phyloP scores from a whole-genome alignment of 2,888 invertebrate genomes.

The Mesorhabditis spiculigera region DNA sequence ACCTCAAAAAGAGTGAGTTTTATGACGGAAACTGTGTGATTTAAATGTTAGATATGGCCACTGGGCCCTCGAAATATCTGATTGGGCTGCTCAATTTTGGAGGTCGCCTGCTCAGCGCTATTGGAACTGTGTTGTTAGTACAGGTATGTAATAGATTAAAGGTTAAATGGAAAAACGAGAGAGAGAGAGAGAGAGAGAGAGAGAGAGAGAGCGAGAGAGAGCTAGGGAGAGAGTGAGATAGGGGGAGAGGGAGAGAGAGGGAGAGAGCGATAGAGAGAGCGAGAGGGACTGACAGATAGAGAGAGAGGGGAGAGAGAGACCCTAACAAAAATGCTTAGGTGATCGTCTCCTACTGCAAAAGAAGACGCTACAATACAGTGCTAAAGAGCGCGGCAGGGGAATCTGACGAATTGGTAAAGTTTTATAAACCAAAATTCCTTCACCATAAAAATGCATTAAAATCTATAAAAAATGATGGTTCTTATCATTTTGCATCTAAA shows the following conservation, averaged over 20 bases:
- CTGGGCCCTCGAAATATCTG: conserved; percentile 41
- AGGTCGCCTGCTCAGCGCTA: conserved; percentile 38
- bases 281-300: no score
- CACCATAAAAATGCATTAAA: no score
- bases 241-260: neutral
- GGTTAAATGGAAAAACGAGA: no score
- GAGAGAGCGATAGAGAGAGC: neutral
- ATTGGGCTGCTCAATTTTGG: conserved; percentile 39
- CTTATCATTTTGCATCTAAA: no score
- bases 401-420: conserved; percentile 20
- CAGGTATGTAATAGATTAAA: conserved; percentile 22
- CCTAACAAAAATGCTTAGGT: conserved; percentile 12
- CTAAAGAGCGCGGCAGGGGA: conserved; percentile 31
- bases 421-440: neutral
- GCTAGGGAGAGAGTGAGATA: neutral
- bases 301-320: no score
- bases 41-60: conserved; percentile 22
- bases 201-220: no score
- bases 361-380: conserved; percentile 25
- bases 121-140: conserved; percentile 43
- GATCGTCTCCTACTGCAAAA: conserved; percentile 24
- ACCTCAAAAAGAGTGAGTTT: conserved; percentile 29
- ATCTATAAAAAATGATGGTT: no score
- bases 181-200: no score
- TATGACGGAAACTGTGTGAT: neutral